phyloP scores from a whole-genome alignment of 2,888 invertebrate species.

The Drosophila leonis region DNA sequence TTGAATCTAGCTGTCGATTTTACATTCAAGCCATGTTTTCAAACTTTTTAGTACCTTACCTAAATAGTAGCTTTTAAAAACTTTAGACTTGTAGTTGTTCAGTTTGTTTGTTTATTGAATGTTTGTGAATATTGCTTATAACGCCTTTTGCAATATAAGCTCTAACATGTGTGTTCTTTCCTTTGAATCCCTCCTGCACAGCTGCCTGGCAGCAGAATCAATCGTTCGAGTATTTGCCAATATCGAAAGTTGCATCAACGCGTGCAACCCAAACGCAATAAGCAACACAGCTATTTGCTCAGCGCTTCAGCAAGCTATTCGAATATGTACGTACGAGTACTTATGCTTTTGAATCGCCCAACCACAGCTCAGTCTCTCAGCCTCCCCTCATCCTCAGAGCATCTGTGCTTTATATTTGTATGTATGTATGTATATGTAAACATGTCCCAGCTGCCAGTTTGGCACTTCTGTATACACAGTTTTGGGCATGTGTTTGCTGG shows the following conservation, averaged over 20 bases:
- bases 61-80: slow-evolving; percentile 2
- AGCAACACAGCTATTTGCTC: slow-evolving; percentile 59
- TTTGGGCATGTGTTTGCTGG: slow-evolving; percentile 37
- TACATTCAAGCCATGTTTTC: background rate
- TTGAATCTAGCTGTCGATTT: background rate
- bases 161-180: background rate
- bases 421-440: slow-evolving; percentile 38
- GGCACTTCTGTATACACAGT: slow-evolving; percentile 55
- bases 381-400: background rate
- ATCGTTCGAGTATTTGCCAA: slow-evolving; percentile 34
- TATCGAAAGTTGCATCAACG: slow-evolving; percentile 37
- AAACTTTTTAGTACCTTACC: background rate
- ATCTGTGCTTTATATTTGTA: slow-evolving; percentile 6
- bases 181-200: background rate
- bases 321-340: slow-evolving; percentile 28
- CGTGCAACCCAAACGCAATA: slow-evolving; percentile 38
- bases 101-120: slow-evolving; percentile 21
- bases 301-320: slow-evolving; percentile 47
- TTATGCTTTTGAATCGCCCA: slow-evolving; percentile 13
- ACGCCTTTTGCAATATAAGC: slow-evolving; percentile 20
- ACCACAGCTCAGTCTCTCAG: background rate
- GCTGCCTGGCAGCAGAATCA: background rate
- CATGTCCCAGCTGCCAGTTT: slow-evolving; percentile 65
- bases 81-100: background rate
- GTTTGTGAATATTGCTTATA: slow-evolving; percentile 13